Evolutionary conservation across 2,113 vertebrate genomes (phyloP), one percentile per base, ranked within the genome.

Genomic region (Apteryx mantelli): DNA sequence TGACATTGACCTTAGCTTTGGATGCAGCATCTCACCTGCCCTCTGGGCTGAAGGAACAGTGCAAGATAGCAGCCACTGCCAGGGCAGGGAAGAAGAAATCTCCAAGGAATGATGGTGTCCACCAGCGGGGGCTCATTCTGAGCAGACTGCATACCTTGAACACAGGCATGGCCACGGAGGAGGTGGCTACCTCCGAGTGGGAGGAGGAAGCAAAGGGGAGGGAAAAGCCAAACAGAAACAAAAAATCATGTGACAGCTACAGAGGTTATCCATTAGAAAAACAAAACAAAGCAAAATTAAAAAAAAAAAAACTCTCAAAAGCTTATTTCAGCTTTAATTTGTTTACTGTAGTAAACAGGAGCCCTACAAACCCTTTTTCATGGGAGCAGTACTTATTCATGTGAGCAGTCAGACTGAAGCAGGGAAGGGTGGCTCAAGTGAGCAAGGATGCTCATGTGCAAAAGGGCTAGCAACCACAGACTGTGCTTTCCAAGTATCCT

Each of bases 31-130:
- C 94, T 96, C 94, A 90, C 89, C 96, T 97, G 93, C 92, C 90
- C 50, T 97, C 84, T 94, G 89, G 93, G 93, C 95, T 97, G 94
- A 97, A 93, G 95, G 92, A 97, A 94, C 58, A 97, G 69, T 96
- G 87, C 66, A 79, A 95, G 95, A 87, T 86, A 92, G 91, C 88
- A 96, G 94, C 58, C 86, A 97, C 95, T 95, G 90, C 94, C 95
- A 96, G 93, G 91, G 94, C 89, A 98, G 89, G 94, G 80, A 97
- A 96, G 95, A 97, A 95, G 97, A 92, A 90, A 94, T 97, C 96
- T 93, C 89, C 90, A 93, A 42, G 73, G 76, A 87, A 76, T 34
- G 70, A 89, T 76, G 82, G 87, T 83, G 81, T 93, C 93, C 86
- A 83, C 40, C 69, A 93, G 91, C 38, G 30, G 94, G 90, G 66